Evolutionary conservation across 2,113 vertebrate genomes (phyloP).

Genomic region (Crotophaga sulcirostris): DNA sequence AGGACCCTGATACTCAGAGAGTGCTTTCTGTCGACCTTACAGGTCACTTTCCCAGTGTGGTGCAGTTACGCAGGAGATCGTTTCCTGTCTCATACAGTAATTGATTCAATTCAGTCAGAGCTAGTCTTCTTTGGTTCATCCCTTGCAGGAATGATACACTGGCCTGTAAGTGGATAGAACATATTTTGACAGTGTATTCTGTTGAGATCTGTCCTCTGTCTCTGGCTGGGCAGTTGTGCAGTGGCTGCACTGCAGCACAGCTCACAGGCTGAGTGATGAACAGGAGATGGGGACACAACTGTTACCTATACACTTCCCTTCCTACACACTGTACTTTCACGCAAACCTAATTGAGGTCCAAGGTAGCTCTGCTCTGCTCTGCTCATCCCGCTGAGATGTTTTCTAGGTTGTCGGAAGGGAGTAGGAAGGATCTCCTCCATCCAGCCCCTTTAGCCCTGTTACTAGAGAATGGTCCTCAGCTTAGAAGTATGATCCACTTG

Average conservation of each 20-base stretch:
- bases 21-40: neutral
- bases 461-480: neutral
- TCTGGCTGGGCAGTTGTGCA: neutral
- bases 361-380: neutral
- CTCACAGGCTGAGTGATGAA: neutral
- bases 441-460: neutral
- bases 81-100: neutral
- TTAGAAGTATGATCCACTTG: neutral
- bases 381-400: neutral
- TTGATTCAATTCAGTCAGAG: neutral
- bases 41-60: neutral
- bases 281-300: neutral
- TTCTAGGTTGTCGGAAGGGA: neutral
- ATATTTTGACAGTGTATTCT: neutral
- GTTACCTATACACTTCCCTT: neutral
- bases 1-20: neutral
- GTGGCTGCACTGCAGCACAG: neutral
- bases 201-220: neutral
- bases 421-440: neutral
- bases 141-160: neutral
- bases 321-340: neutral
- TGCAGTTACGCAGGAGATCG: neutral
- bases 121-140: rapidly evolving
- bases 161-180: neutral
- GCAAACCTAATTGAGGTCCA: rapidly evolving